Evolutionary conservation across 2,797 vertebrate genomes (phyloP).

Genomic region (Brotula barbata): DNA sequence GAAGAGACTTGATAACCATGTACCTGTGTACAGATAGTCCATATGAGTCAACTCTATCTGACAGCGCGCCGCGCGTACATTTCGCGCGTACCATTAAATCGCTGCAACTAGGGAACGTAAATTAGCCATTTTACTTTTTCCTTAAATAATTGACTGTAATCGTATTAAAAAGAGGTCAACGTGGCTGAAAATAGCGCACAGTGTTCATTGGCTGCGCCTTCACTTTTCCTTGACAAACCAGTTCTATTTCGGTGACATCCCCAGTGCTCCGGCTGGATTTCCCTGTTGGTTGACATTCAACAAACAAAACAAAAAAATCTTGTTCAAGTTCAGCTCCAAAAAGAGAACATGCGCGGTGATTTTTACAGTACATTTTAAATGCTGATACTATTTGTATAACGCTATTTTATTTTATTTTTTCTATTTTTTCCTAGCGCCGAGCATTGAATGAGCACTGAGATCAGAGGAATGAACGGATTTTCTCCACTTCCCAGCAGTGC

Average conservation of each 20-base stretch:
- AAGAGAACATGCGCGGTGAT: no score
- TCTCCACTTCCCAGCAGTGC: neutral
- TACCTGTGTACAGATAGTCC: neutral
- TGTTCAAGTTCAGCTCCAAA: neutral
- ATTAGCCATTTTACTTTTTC: neutral
- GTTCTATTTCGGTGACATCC: conserved; percentile 51
- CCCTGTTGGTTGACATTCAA: conserved; percentile 24
- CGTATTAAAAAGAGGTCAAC: no score
- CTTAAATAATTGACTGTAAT: neutral
- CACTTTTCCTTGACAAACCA: conserved; percentile 68
- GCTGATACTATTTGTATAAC: no score
- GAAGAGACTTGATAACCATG: neutral
- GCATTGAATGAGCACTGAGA: neutral
- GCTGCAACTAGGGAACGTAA: neutral
- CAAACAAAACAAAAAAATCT: neutral
- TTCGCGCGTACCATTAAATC: no score
- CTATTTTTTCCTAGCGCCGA: no score
- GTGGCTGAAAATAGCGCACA: no score
- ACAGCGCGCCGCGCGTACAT: no score
- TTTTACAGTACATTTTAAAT: no score
- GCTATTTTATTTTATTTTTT: no score
- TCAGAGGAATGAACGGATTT: neutral
- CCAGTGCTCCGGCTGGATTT: conserved; percentile 13
- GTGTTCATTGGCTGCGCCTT: neutral
- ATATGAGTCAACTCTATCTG: neutral